These are phyloP conservation scores for Benthosema pterotum DNA, from an alignment of 2,797 vertebrate species.

Conservation along the genomic window DNA sequence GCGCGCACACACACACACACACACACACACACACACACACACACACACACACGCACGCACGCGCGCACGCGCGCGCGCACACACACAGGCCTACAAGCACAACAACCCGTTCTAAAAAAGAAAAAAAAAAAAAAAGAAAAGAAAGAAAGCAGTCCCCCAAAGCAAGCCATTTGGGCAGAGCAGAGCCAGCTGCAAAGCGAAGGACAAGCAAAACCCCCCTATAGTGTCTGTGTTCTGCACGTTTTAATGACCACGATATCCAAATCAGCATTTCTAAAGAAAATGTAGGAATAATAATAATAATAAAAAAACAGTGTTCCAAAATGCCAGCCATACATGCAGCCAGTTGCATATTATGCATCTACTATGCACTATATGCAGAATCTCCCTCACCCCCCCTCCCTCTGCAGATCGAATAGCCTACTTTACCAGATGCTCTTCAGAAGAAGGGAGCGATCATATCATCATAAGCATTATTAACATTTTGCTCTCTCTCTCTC, in stretches of 20 bases:
- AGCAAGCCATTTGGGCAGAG: conserved; percentile 59
- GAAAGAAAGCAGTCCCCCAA: conserved; percentile 49
- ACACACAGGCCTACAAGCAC: conserved; percentile 20
- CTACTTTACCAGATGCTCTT: conserved; percentile 40
- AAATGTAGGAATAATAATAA: conserved; percentile 37
- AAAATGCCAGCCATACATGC: conserved; percentile 12
- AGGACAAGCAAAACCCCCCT: conserved; percentile 55
- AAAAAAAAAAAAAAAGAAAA: no score
- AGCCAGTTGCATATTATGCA: conserved; percentile 35
- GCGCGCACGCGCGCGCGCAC: conserved; percentile 9
- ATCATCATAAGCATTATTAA: conserved; percentile 68
- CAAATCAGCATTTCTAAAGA: conserved; percentile 60
- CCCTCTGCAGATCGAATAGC: conserved; percentile 14
- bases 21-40: conserved; percentile 1
- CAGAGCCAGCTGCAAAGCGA: conserved; percentile 71
- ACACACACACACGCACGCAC: conserved; percentile 12
- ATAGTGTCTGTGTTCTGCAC: conserved; percentile 30
- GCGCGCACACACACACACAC: conserved; percentile 2
- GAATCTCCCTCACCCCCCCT: conserved; percentile 2
- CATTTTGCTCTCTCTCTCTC: conserved; percentile 59
- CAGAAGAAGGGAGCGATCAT: conserved; percentile 25
- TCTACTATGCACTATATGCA: conserved; percentile 45
- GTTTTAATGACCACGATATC: conserved; percentile 53
- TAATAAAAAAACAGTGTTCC: conserved; percentile 40
- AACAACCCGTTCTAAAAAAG: conserved; percentile 38